A percentile compares a stretch with the other conserved stretches of the same genome.
phyloP scores from a whole-genome alignment of 2,113 vertebrate genomes.

The Myotis brandtii region DNA sequence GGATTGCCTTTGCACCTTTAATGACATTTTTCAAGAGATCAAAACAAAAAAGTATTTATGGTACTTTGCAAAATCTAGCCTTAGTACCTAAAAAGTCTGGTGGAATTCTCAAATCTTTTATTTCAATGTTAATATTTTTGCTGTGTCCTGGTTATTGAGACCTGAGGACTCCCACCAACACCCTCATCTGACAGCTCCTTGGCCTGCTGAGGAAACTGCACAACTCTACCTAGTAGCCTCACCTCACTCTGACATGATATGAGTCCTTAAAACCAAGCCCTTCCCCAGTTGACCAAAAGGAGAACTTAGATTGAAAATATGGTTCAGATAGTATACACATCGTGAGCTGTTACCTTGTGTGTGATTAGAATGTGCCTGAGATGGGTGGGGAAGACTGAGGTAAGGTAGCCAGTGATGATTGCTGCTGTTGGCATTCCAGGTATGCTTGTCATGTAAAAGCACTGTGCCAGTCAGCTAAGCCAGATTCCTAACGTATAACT shows the following conservation, averaged over 20 bases:
- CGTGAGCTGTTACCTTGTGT: not conserved
- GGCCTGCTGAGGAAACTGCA: slow-evolving; percentile 75
- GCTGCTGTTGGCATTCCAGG: slow-evolving; percentile 27
- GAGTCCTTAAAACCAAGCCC: not conserved
- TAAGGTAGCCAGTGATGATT: slow-evolving; percentile 18
- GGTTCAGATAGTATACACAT: not conserved
- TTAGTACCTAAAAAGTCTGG: slow-evolving; percentile 76
- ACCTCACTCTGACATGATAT: slow-evolving; percentile 24
- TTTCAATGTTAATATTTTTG: slow-evolving; percentile 76
- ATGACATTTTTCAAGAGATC: slow-evolving; percentile 78
- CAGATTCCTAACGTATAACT: not conserved
- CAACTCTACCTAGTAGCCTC: not conserved
- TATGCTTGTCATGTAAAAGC: not conserved
- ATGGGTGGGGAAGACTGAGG: not conserved
- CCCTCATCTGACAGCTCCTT: slow-evolving; percentile 61
- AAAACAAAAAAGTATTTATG: slow-evolving; percentile 79
- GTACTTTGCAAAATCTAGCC: slow-evolving; percentile 82
- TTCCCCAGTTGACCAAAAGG: slow-evolving; percentile 33
- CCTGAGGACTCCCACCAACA: slow-evolving; percentile 60
- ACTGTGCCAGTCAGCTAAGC: not conserved
- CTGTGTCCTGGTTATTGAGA: slow-evolving; percentile 75
- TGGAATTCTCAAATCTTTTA: slow-evolving; percentile 77
- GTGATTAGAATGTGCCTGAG: not conserved
- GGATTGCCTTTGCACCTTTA: slow-evolving; percentile 69
- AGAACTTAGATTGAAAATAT: slow-evolving; percentile 22